Evolutionary conservation across 1,140 invertebrate species (phyloP).

Genomic region (Caenorhabditis inopinata): DNA sequence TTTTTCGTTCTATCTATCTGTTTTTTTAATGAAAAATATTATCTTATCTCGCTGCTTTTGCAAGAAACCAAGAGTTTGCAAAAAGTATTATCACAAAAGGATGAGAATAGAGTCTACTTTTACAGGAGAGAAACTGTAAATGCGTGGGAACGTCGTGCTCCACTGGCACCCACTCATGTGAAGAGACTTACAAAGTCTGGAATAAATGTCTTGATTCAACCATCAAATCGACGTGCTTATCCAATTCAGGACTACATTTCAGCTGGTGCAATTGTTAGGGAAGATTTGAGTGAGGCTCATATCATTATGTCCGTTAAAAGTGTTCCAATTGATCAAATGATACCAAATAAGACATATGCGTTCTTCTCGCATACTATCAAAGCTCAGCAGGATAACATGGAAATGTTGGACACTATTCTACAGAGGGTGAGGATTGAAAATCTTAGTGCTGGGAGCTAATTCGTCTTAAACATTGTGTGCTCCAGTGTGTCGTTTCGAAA

Average conservation of each 20-base stretch:
- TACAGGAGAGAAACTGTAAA: constrained; percentile 64
- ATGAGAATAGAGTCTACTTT: not conserved
- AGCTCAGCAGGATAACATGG: constrained; percentile 96
- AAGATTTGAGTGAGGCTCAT: constrained; percentile 88
- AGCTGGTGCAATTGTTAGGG: constrained; percentile 85
- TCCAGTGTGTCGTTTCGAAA: too few species aligned
- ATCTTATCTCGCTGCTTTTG: too few species aligned
- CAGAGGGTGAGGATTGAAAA: constrained; percentile 83
- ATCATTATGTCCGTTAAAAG: constrained; percentile 97
- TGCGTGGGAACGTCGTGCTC: constrained; percentile 89
- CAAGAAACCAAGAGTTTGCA: too few species aligned
- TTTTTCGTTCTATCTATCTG: too few species aligned
- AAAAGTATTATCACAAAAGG: too few species aligned
- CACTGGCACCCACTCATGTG: constrained; percentile 87
- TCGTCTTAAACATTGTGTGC: too few species aligned
- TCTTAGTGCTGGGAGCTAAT: too few species aligned
- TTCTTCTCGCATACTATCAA: constrained; percentile 99
- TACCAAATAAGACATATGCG: constrained; percentile 94
- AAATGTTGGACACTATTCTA: constrained; percentile 88
- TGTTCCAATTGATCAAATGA: constrained; percentile 81
- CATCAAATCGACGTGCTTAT: constrained; percentile 93
- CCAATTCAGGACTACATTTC: constrained; percentile 85
- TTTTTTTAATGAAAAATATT: too few species aligned
- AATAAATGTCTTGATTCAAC: constrained; percentile 84
- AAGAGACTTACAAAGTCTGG: constrained; percentile 77